Conservation (phyloP, 64 coral and sea anemone species). For the Pocillopora damicornis region DNA sequence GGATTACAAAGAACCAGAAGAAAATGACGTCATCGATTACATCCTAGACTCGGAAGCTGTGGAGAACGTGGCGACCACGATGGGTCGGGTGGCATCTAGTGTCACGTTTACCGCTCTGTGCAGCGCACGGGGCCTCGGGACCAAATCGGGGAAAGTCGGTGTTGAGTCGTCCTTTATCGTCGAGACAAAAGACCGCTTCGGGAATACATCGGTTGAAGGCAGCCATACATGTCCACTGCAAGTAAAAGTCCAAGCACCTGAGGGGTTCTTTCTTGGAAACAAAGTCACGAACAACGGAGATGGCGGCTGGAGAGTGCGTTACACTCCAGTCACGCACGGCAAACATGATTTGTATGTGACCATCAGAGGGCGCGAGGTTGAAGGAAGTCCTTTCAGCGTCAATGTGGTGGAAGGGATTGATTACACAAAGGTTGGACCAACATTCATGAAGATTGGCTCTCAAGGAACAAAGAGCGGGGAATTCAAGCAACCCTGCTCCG, state of each 20-base stretch:
- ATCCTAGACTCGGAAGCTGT: constrained; percentile 68
- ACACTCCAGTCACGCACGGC: constrained; percentile 85
- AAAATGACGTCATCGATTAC: constrained; percentile 88
- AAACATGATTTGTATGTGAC: constrained; percentile 58
- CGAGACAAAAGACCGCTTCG: constrained; percentile 74
- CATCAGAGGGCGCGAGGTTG: constrained; percentile 61
- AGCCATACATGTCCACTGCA: constrained; percentile 68
- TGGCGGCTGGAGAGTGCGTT: constrained; percentile 80
- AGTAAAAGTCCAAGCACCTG: constrained; percentile 78
- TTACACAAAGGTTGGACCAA: constrained; percentile 66
- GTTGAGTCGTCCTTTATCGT: constrained; percentile 73
- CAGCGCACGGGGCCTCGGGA: constrained; percentile 55
- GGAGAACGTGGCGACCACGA: constrained; percentile 53
- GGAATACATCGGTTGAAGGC: constrained; percentile 71
- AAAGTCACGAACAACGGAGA: constrained; percentile 82
- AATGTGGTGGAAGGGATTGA: constrained; percentile 86
- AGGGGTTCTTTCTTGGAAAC: constrained; percentile 87
- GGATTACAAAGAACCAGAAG: constrained; percentile 74
- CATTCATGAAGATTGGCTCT: constrained; percentile 84
- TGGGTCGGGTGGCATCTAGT: constrained; percentile 70
- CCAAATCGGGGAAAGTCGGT: constrained; percentile 86
- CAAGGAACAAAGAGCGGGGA: constrained; percentile 85
- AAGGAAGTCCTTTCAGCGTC: constrained; percentile 77
- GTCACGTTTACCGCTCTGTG: constrained; percentile 72
- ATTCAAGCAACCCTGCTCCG: constrained; percentile 89